phyloP scores from a whole-genome alignment of 92 coral and sea anemone genomes.

The Actinernus sp. region DNA sequence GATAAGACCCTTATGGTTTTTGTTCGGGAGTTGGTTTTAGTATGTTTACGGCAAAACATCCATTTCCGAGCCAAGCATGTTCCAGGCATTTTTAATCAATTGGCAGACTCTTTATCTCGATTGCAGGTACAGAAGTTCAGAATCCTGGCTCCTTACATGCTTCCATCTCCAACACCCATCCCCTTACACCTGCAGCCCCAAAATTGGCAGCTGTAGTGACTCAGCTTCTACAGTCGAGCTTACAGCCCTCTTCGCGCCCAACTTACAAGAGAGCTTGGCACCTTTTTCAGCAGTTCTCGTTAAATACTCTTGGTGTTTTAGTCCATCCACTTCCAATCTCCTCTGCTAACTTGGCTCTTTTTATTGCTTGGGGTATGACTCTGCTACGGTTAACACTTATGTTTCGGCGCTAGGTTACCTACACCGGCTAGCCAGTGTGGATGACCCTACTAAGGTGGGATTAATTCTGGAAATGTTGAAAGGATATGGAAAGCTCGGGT shows the following conservation, averaged over 20 bases:
- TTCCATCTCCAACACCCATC: not conserved
- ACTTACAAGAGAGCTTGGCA: constrained; percentile 4
- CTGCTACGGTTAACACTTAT: constrained; percentile 39
- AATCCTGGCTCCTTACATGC: not conserved
- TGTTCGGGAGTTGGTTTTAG: not conserved
- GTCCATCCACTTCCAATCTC: constrained; percentile 15
- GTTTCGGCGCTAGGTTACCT: constrained; percentile 51
- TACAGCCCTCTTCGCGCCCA: not conserved
- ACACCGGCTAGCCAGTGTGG: constrained; percentile 25
- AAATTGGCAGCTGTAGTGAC: not conserved
- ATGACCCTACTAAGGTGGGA: constrained; percentile 37
- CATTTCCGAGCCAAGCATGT: no score
- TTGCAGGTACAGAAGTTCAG: constrained; percentile 10
- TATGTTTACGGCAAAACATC: not conserved
- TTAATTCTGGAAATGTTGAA: constrained; percentile 40
- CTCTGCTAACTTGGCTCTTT: constrained; percentile 20
- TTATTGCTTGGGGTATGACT: constrained; percentile 34
- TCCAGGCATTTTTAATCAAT: not conserved
- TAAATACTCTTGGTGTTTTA: not conserved
- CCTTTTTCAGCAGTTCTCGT: not conserved
- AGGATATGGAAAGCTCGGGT: constrained; percentile 49
- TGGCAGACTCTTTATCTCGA: not conserved
- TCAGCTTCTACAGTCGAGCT: not conserved
- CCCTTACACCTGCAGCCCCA: not conserved
- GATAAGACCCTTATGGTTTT: constrained; percentile 5